Conservation (phyloP, 2,113 vertebrate genomes). For the Redunca redunca region DNA sequence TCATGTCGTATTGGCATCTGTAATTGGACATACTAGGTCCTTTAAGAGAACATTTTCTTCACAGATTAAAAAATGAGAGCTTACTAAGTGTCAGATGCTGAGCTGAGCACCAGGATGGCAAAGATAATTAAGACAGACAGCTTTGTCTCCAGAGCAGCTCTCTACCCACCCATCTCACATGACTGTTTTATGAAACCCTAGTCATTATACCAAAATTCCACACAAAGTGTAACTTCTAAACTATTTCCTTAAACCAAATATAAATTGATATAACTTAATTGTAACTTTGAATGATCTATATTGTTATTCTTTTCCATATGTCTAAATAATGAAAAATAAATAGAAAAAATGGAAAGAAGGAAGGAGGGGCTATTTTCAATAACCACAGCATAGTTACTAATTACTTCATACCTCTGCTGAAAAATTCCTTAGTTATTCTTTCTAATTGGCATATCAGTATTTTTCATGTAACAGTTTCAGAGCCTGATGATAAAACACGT, state of each 20-base stretch:
- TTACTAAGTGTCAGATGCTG: background rate
- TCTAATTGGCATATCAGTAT: background rate
- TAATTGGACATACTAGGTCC: background rate
- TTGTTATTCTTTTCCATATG: background rate
- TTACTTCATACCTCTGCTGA: background rate
- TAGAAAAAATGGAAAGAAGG: background rate
- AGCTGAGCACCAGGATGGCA: background rate
- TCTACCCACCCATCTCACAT: background rate
- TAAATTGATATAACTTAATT: background rate
- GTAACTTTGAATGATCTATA: background rate
- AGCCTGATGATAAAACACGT: background rate
- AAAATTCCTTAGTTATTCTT: background rate
- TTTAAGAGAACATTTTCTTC: background rate
- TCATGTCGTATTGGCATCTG: background rate
- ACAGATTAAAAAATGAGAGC: background rate
- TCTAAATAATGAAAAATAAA: background rate
- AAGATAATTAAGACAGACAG: background rate
- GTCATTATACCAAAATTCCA: background rate
- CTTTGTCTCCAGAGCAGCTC: background rate
- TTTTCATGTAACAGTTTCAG: background rate
- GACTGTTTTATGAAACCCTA: background rate
- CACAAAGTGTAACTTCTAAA: background rate
- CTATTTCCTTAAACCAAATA: background rate
- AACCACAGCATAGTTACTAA: background rate
- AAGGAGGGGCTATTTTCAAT: background rate